A percentile compares a stretch with the other conserved stretches of the same genome.
These are phyloP conservation scores for Palythoa heliodiscus DNA, from an alignment of 92 coral and sea anemone species.

Conservation along the genomic window DNA sequence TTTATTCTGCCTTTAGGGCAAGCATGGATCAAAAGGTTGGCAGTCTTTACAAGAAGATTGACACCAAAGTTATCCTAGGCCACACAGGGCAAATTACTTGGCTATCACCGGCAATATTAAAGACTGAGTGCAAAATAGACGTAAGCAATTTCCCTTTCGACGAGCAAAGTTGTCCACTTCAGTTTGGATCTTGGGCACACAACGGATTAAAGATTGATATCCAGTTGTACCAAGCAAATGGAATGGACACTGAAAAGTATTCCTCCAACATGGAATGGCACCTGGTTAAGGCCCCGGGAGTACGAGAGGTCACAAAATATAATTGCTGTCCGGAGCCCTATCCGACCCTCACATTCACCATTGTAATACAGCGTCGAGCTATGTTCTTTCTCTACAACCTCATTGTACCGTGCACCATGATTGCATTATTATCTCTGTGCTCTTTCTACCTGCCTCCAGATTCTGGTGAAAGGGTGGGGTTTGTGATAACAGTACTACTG, in stretches of 20 bases:
- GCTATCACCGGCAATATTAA: conserved; percentile 60
- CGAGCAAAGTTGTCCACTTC: conserved; percentile 55
- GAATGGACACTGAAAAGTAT: conserved; percentile 45
- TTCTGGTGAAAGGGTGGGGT: conserved; percentile 88
- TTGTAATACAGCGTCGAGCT: conserved; percentile 55
- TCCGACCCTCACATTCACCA: conserved; percentile 46
- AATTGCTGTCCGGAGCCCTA: conserved; percentile 69
- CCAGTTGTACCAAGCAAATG: conserved; percentile 18
- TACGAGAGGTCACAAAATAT: conserved; percentile 30
- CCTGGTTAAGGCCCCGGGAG: conserved; percentile 41
- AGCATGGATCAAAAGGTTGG: conserved; percentile 36
- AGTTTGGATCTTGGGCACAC: conserved; percentile 78
- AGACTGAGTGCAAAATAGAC: conserved; percentile 65
- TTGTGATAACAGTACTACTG: conserved; percentile 77
- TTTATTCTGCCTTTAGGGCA: conserved; percentile 19
- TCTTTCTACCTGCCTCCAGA: conserved; percentile 80
- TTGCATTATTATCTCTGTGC: conserved; percentile 58
- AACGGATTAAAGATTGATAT: conserved; percentile 52
- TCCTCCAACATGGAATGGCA: conserved; percentile 61
- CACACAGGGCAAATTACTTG: conserved; percentile 56
- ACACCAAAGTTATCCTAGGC: conserved; percentile 42
- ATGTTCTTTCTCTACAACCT: conserved; percentile 69
- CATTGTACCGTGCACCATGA: conserved; percentile 60
- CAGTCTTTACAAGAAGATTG: conserved; percentile 41
- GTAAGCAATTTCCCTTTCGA: conserved; percentile 73